Evolutionary conservation across 2,113 vertebrate genomes (phyloP), one percentile per base, ranked within the genome.

Genomic region (Maccullochella peelii): DNA sequence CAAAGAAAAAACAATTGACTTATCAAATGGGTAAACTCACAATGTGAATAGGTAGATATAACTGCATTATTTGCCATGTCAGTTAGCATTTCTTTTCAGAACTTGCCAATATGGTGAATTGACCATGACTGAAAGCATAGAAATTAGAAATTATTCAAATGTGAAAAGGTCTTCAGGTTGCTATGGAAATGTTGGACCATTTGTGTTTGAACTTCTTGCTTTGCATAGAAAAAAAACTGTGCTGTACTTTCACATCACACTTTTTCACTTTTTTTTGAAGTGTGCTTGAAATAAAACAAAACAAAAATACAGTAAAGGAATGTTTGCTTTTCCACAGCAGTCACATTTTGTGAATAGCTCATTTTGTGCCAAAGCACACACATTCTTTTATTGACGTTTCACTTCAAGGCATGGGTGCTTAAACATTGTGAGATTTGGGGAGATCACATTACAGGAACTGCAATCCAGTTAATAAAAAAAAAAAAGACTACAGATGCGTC

Each of bases 141-240:
- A 90, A 94, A 94, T 91, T 16, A 89, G 88, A 93, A 89, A 93
- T 94, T 90, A 93, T 94, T 93, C 89, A 91, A 93, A 93, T 93
- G 62, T 73, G 75, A 86, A 66, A 71, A 25, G 30, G 61, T 40
- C 77, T 89, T 42, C 25, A 63, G 52, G 86, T 77, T 55, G 18
- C 52, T 78, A 83, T 89, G 88, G 78, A 79, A 91, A 90, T 87
- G 40, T 6, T 5, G 58, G 40, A 27, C 57, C 71, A 40, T 86
- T 88, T 72, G 40, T 68, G 75, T 82, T 78, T 91, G 77, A 86
- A 79, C 69, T 58, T 42, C 57, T 70, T 68, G 38, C 44, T 77
- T 62, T 67, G 69, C 55, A 40, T 15, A 66, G 47, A 85, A 75
- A 73, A 68, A 7, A 70, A 77, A 58, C n/a, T 15, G 27, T 4